Conservation (phyloP, 2,113 vertebrate species). For the Callocephalon fimbriatum region DNA sequence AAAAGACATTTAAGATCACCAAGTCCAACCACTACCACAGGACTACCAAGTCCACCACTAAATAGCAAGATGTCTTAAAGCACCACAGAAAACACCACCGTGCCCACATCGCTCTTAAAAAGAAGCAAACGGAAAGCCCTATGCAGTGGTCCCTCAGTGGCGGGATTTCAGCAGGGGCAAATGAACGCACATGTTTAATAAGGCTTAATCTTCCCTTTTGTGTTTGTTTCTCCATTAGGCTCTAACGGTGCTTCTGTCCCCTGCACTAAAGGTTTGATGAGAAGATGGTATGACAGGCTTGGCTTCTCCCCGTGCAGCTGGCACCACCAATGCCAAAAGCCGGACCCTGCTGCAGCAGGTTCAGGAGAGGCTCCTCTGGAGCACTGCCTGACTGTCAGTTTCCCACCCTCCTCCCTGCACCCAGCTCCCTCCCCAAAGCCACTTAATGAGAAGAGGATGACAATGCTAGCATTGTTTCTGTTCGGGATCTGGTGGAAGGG, state of each 20-base stretch:
- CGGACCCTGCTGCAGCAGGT: conserved; percentile 76
- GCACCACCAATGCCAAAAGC: conserved; percentile 78
- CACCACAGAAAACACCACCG: background rate
- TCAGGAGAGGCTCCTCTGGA: conserved; percentile 76
- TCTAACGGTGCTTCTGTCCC: conserved; percentile 46
- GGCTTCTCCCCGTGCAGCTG: conserved; percentile 84
- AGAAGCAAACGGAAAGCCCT: background rate
- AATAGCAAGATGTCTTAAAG: background rate
- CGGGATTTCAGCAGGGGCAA: conserved; percentile 42
- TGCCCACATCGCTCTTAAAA: rapidly evolving
- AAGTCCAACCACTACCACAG: background rate
- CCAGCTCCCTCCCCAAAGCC: conserved; percentile 65
- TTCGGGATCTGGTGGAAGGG: conserved; percentile 82
- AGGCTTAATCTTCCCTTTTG: conserved; percentile 86
- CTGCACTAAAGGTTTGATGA: conserved; percentile 81
- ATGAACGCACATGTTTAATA: conserved; percentile 81
- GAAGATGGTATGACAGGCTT: conserved; percentile 90
- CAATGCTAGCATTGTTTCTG: conserved; percentile 86
- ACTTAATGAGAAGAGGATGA: conserved; percentile 87
- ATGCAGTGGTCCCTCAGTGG: background rate
- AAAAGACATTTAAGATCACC: too few species aligned
- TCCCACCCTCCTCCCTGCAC: conserved; percentile 77
- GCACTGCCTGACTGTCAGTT: conserved; percentile 76
- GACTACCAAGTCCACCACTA: background rate
- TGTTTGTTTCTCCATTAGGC: conserved; percentile 88